Evolutionary conservation across 1,140 invertebrate genomes (phyloP).

Genomic region (Drosophila biarmipes): DNA sequence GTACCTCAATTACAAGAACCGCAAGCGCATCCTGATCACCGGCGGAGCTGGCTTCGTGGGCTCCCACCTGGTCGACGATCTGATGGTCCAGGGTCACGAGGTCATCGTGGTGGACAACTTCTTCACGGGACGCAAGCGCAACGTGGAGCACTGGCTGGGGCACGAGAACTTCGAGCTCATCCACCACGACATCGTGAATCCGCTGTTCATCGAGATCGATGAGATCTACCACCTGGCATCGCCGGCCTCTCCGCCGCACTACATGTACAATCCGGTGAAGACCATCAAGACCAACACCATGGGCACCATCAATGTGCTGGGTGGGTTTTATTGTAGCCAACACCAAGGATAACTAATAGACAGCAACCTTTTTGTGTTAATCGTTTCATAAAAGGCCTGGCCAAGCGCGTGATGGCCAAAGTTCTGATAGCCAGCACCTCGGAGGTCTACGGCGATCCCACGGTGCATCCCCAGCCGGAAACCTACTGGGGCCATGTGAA

Average conservation of each 20-base stretch:
- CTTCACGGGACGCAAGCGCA: constrained; percentile 98
- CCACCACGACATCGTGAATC: constrained; percentile 99
- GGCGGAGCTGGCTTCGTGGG: constrained; percentile 99
- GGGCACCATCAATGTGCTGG: constrained; percentile 98
- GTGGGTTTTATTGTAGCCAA: not conserved
- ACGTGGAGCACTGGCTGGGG: constrained; percentile 99
- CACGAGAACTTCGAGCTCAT: constrained; percentile 99
- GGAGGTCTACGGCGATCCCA: constrained; percentile 99
- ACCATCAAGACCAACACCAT: constrained; percentile 99
- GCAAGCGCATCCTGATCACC: constrained; percentile 96
- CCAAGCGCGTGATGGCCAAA: constrained; percentile 96
- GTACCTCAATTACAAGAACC: constrained; percentile 94
- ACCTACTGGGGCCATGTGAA: constrained; percentile 99
- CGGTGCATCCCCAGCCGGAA: constrained; percentile 97
- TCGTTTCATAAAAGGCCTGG: constrained; percentile 86
- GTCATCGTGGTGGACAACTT: constrained; percentile 99
- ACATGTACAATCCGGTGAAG: constrained; percentile 99
- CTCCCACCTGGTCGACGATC: constrained; percentile 97
- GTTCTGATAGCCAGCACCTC: constrained; percentile 99
- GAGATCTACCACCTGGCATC: constrained; percentile 99
- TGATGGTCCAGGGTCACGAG: constrained; percentile 99
- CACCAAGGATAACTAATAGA: too few species aligned
- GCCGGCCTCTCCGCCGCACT: constrained; percentile 99
- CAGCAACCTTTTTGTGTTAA: too few species aligned
- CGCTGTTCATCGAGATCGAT: constrained; percentile 98